phyloP scores from a whole-genome alignment of 2,113 vertebrate genomes.

The Cyprinodon tularosa region DNA sequence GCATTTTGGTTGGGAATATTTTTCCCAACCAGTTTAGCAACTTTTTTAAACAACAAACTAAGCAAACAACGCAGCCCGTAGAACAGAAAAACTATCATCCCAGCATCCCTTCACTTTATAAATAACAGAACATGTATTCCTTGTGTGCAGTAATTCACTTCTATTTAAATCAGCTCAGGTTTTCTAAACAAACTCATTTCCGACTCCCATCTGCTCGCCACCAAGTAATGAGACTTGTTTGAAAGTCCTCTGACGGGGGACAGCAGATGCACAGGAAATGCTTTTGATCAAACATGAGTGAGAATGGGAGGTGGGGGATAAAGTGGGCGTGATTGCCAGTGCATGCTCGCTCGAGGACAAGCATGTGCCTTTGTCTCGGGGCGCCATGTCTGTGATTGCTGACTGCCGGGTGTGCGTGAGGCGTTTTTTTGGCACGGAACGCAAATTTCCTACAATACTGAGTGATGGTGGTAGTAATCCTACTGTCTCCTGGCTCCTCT shows the following conservation, averaged over 20 bases:
- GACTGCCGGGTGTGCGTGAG: constrained; percentile 37
- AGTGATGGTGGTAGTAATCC: constrained; percentile 87
- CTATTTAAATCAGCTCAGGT: constrained; percentile 36
- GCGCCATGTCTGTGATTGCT: constrained; percentile 51
- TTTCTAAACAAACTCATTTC: constrained; percentile 63
- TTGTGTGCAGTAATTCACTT: background rate
- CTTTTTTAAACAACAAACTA: constrained; percentile 16
- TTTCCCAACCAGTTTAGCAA: background rate
- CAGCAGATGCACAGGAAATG: constrained; percentile 80
- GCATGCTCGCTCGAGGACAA: constrained; percentile 58
- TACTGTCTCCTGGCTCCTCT: constrained; percentile 80
- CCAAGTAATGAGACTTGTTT: constrained; percentile 68
- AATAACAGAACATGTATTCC: background rate
- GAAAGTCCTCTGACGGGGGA: constrained; percentile 69
- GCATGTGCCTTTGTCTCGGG: constrained; percentile 63
- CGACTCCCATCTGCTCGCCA: constrained; percentile 62
- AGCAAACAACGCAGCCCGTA: constrained; percentile 6
- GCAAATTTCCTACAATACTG: constrained; percentile 87
- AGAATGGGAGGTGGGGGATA: constrained; percentile 17
- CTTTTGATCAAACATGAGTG: constrained; percentile 73
- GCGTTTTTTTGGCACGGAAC: constrained; percentile 52
- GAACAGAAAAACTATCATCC: constrained; percentile 15
- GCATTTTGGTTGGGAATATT: background rate
- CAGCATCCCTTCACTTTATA: constrained; percentile 8
- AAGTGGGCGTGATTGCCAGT: constrained; percentile 51